phyloP scores from a whole-genome alignment of 2,888 invertebrate species.

The Diadromus collaris region DNA sequence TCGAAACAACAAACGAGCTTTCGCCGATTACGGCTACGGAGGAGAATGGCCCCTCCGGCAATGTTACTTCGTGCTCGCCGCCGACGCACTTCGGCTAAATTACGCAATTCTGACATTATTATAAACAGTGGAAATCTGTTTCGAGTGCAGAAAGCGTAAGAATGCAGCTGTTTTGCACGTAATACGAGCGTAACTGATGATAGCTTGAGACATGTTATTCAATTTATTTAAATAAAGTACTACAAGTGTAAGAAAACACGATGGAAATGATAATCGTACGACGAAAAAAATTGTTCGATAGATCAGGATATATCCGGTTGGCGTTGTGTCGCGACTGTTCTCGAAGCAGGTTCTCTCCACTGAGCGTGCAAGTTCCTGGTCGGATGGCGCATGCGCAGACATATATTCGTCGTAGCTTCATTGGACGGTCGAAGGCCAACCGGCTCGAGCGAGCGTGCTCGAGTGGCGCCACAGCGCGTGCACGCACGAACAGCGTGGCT shows the following conservation, averaged over 20 bases:
- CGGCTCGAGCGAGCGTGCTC: constrained; percentile 20
- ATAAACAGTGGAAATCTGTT: constrained; percentile 71
- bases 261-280: constrained; percentile 4
- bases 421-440: constrained; percentile 56
- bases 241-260: not conserved
- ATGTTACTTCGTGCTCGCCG: not conserved
- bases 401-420: constrained; percentile 24
- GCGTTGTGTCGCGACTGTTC: not conserved
- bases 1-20: constrained; percentile 15
- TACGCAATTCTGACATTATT: constrained; percentile 68
- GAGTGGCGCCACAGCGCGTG: constrained; percentile 50
- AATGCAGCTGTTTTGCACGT: constrained; percentile 63
- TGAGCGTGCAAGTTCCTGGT: not conserved
- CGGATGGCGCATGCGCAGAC: constrained; percentile 17
- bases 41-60: not conserved
- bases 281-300: not conserved
- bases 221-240: not conserved
- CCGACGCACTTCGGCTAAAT: constrained; percentile 61
- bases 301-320: not conserved
- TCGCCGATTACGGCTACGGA: constrained; percentile 7
- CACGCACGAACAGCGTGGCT: constrained; percentile 50
- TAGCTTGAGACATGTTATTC: not conserved
- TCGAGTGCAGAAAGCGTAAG: constrained; percentile 75
- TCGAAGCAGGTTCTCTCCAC: not conserved
- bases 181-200: constrained; percentile 3